Base-by-base conservation (phyloP, 2,113 vertebrate genomes). In the Perccottus glenii region DNA sequence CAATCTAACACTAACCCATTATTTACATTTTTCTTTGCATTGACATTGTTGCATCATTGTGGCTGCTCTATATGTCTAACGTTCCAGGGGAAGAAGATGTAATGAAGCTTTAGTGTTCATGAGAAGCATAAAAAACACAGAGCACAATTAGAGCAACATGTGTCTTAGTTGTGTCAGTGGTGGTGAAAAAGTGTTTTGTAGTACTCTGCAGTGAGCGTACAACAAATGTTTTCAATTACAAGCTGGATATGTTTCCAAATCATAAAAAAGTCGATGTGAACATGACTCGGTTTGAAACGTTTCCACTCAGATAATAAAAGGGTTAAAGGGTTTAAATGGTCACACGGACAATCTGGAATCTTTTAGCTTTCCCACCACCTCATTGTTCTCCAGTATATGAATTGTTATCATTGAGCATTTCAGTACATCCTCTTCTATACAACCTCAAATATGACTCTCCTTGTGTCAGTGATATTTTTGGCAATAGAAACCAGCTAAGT, bases 21-120 rank as follows among this genome's bases (percentile, higher is more conserved):
- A 59, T 78, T 56, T 56, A 44, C 11, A 58, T 66, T 38, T 40
- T 48, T 56, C 6, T 38, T 2, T 45, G n/a, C 61, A 57, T 36
- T 5, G 9, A 47, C 11, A 53, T 27, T 33, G 5, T 0, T 38
- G n/a, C 0, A 32, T n/a, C 12, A 2, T 59, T 15, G 43, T 51
- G 16, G 38, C 35, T 48, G 14, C 12, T 62, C 4, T 47, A 33
- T 27, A 2, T 1, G 48, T 35, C 27, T 33, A 9, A 59, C 64
- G 5, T 14, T 46, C 1, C 14, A 53, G 49, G 51, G 14, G 56
- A 2, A 15, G 6, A 40, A 43, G 6, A 40, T 14, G 14, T 40
- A 57, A 61, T 12, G 0, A n/a, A 19, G 19, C 3, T 0, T 33
- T 8, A 48, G 50, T 2, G 5, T 44, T 47, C 55, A 63, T 27